Evolutionary conservation across 2,888 invertebrate genomes (phyloP).

Genomic region (Cyclophora albipunctata): DNA sequence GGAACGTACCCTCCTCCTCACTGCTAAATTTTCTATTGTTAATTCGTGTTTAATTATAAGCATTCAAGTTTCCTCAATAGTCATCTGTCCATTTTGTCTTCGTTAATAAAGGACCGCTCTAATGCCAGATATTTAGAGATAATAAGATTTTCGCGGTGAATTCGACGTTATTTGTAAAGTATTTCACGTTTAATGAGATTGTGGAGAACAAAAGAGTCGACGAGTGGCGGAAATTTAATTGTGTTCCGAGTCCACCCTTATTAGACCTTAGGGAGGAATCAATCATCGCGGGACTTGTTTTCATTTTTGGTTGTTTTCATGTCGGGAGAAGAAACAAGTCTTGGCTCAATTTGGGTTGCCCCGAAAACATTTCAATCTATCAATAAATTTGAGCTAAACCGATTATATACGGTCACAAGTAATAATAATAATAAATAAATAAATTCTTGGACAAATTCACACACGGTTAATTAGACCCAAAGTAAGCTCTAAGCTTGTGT

Average conservation of each 20-base stretch:
- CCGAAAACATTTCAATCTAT: too few species aligned
- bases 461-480: too few species aligned
- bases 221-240: constrained; percentile 50
- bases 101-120: constrained; percentile 31
- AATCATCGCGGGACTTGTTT: constrained; percentile 25
- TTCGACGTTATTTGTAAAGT: constrained; percentile 45
- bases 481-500: too few species aligned
- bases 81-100: constrained; percentile 31
- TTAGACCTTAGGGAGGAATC: constrained; percentile 40
- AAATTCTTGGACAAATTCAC: too few species aligned
- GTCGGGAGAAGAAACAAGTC: too few species aligned
- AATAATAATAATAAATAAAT: too few species aligned
- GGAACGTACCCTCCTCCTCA: neutral
- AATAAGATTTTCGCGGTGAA: constrained; percentile 45
- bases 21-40: constrained; percentile 8
- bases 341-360: too few species aligned
- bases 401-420: too few species aligned
- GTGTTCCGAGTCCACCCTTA: constrained; percentile 39
- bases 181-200: constrained; percentile 54
- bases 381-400: too few species aligned
- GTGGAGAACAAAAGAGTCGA: constrained; percentile 53
- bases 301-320: neutral
- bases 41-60: constrained; percentile 19
- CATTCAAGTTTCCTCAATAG: constrained; percentile 19
- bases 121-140: constrained; percentile 40